These are phyloP conservation scores for Tychaedon coryphoeus DNA, from an alignment of 2,113 vertebrate species.

Conservation along the genomic window DNA sequence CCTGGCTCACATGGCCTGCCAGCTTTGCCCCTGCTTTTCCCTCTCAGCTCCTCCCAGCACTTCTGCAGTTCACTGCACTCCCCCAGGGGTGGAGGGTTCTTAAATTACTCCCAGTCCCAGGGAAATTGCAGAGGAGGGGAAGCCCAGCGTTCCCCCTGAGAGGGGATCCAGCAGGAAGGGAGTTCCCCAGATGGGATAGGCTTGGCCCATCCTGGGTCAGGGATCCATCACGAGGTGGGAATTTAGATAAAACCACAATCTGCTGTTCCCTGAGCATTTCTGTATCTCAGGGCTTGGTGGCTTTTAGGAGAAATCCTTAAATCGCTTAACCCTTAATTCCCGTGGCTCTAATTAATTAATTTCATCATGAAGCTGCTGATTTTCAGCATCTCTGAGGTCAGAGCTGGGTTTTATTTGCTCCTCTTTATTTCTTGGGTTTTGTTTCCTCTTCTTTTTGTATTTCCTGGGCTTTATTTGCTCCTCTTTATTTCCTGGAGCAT, in stretches of 20 bases:
- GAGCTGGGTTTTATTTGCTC: not conserved
- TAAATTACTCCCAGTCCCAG: not conserved
- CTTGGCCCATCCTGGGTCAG: not conserved
- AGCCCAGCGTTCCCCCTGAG: not conserved
- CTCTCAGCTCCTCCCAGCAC: not conserved
- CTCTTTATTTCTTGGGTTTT: not conserved
- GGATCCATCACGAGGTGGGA: not conserved
- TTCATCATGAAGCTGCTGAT: not conserved
- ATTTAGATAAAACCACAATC: not conserved
- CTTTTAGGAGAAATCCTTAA: not conserved
- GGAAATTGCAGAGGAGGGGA: not conserved
- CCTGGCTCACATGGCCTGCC: fast-evolving
- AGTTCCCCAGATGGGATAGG: not conserved
- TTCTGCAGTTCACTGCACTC: fast-evolving
- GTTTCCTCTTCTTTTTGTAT: not conserved
- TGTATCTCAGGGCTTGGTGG: not conserved
- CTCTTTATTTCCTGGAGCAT: not conserved
- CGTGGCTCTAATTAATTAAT: fast-evolving
- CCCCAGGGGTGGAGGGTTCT: not conserved
- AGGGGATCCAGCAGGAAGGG: not conserved
- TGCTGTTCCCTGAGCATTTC: fast-evolving
- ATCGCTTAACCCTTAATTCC: not conserved
- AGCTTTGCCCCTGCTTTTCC: not conserved
- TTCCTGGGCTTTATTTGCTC: not conserved
- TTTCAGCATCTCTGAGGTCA: not conserved